Evolutionary conservation across 2,888 invertebrate species (phyloP), one percentile per base, ranked within the genome.

Genomic region (Drosophila pseudotakahashii): DNA sequence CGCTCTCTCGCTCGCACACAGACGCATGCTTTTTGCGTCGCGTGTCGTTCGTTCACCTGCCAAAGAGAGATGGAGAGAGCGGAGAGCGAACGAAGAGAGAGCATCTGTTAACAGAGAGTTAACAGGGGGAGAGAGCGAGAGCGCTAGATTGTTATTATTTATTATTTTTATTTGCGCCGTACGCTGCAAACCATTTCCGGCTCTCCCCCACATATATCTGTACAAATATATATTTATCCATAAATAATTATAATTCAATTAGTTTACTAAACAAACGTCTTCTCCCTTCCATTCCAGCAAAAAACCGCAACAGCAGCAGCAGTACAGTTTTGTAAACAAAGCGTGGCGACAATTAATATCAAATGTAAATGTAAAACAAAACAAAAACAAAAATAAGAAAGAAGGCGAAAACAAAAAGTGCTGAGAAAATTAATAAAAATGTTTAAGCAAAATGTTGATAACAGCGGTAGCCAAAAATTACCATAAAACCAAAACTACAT

Each of bases 41-140:
- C 80, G 80, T 83, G 84, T 84, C 87, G 81, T 86, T 81, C 81
- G 81, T 81, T 81, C 81, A 81, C 87, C 81, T 87, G 87, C 78
- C 72, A 62, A 68, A 62, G 53, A 48, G 19, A 44, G 63, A 60
- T 48, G 36, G 16, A 62, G 60, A 60, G 53, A 42, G 16, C 39
- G 36, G 11, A 41, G 37, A 51, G 7, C 26, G 26, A 26, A 5
- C 5, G 26, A 26, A 36, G 39, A 50, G 58, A 45, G 48, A 64
- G 59, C 13, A 4, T 9, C 4, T 23, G 16, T 36, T 53, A 57
- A 58, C 47, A 62, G 51, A 16, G 51, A 39, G 48, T 48, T 53
- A 54, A 68, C 54, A 62, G 62, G 34, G 39, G n/a, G 34, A 55
- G 37, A 10, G 36, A 44, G 23, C 36, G 37, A 10, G 36, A 45